A percentile compares a stretch with the other conserved stretches of the same genome.
phyloP scores from a whole-genome alignment of 2,797 vertebrate species.

The Chanos chanos region DNA sequence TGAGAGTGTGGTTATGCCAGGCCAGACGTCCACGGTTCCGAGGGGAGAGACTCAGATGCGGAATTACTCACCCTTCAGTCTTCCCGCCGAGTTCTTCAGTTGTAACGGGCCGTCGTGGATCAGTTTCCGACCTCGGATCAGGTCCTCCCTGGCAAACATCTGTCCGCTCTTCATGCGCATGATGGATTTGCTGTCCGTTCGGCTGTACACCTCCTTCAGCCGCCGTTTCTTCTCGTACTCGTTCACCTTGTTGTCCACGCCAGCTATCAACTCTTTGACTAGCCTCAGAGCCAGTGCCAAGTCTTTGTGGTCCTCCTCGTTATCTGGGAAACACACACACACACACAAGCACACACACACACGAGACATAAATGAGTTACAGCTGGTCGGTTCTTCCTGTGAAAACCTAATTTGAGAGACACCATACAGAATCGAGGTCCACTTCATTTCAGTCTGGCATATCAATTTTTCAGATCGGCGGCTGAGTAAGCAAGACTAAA shows the following conservation, averaged over 20 bases:
- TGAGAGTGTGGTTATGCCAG: too few relatives aligned
- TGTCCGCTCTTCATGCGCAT: conserved; percentile 93
- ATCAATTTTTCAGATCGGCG: too few relatives aligned
- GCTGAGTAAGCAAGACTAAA: too few relatives aligned
- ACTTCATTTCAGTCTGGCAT: too few relatives aligned
- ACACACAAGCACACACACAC: too few relatives aligned
- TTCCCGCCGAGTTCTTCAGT: conserved; percentile 75
- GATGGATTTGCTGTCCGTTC: conserved; percentile 90
- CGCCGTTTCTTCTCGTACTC: conserved; percentile 86
- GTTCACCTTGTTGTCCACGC: conserved; percentile 84
- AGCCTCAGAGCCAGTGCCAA: conserved; percentile 76
- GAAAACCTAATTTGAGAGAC: too few relatives aligned
- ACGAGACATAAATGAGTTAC: too few relatives aligned
- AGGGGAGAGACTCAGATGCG: too few relatives aligned
- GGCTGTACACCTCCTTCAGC: conserved; percentile 83
- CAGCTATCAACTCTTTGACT: conserved; percentile 83
- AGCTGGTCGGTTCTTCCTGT: too few relatives aligned
- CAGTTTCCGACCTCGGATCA: conserved; percentile 78
- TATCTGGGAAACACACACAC: too few relatives aligned
- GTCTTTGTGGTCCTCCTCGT: conserved; percentile 74
- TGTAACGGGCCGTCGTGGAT: conserved; percentile 83
- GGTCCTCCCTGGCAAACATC: conserved; percentile 91
- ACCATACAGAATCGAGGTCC: too few relatives aligned
- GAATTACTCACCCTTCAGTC: conserved; percentile 86
- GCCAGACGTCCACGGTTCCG: too few relatives aligned